Evolutionary conservation across 2,113 vertebrate species (phyloP).

Genomic region (Caloenas nicobarica): DNA sequence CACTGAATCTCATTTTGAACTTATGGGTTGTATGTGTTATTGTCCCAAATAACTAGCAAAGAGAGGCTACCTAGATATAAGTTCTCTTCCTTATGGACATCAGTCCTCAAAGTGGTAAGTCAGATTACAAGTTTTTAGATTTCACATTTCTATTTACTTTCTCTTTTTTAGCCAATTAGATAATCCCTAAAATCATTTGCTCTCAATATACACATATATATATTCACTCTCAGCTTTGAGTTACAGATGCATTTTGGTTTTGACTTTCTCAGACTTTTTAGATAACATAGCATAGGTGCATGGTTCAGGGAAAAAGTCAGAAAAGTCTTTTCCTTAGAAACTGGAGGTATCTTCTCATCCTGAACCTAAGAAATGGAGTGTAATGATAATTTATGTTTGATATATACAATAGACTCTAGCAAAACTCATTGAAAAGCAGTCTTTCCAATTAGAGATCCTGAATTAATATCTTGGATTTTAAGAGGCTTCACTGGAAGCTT

Average conservation of each 20-base stretch:
- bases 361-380: background rate
- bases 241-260: background rate
- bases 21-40: background rate
- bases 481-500: background rate
- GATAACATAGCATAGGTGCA: background rate
- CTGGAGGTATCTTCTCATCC: background rate
- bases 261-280: background rate
- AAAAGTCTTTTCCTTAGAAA: background rate
- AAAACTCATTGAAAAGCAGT: background rate
- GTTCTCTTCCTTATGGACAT: fast-evolving
- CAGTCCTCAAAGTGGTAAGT: background rate
- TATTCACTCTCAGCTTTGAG: background rate
- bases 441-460: background rate
- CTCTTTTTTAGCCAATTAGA: background rate
- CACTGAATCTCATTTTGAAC: background rate
- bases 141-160: background rate
- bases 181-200: background rate
- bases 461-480: background rate
- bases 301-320: background rate
- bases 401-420: background rate
- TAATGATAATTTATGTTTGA: background rate
- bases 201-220: background rate
- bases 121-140: background rate
- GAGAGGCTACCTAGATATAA: background rate
- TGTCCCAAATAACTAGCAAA: background rate